phyloP scores from a whole-genome alignment of 1,140 invertebrate genomes.

The Elysia chlorotica region DNA sequence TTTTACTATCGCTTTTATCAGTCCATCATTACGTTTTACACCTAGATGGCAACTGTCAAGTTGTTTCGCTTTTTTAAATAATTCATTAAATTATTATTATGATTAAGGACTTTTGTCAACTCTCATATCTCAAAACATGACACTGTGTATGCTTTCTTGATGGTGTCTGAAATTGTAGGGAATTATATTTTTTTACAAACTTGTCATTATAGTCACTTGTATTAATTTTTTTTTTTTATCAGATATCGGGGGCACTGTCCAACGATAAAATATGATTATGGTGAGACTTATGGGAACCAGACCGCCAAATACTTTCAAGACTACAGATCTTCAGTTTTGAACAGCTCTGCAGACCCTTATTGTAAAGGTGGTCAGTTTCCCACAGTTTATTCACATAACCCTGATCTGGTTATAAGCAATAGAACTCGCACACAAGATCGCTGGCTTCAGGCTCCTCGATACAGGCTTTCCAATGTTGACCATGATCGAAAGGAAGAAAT shows the following conservation, averaged over 20 bases:
- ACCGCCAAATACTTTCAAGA: conserved; percentile 63
- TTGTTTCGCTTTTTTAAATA: not conserved
- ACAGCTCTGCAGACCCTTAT: conserved; percentile 55
- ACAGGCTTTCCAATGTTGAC: conserved; percentile 57
- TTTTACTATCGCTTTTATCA: no score
- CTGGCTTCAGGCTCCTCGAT: conserved; percentile 54
- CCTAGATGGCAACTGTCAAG: no score
- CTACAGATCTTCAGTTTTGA: conserved; percentile 53
- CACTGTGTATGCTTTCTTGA: not conserved
- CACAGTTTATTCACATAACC: conserved; percentile 59
- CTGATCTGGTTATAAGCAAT: conserved; percentile 57
- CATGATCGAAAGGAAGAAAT: conserved; percentile 58
- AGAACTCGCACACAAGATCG: conserved; percentile 52
- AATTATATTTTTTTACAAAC: not conserved
- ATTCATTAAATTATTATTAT: not conserved
- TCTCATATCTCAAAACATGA: not conserved
- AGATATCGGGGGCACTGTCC: conserved; percentile 63
- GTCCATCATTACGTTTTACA: no score
- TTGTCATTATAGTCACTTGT: not conserved
- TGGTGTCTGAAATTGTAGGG: not conserved
- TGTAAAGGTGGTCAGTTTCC: conserved; percentile 59
- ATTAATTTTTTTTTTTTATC: conserved; percentile 21
- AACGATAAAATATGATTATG: conserved; percentile 62
- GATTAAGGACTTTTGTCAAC: not conserved
- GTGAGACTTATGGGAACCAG: conserved; percentile 62